These are phyloP conservation scores for Manduca sexta DNA, from an alignment of 1,140 invertebrate genomes.

Conservation along the genomic window DNA sequence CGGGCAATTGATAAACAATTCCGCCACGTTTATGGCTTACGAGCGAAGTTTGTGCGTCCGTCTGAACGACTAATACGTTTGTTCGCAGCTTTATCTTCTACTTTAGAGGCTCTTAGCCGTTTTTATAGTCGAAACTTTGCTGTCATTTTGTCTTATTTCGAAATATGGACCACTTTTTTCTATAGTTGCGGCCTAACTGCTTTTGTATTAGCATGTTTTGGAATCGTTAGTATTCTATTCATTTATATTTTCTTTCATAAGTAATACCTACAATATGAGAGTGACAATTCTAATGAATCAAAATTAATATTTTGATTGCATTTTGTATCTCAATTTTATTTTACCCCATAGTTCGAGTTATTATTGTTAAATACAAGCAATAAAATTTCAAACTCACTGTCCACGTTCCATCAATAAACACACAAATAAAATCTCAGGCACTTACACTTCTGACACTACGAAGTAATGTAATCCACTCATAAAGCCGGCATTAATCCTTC, in stretches of 20 bases:
- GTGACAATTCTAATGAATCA: too few relatives aligned
- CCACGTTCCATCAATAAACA: background rate
- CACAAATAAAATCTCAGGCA: conserved; percentile 47
- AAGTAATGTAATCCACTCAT: conserved; percentile 69
- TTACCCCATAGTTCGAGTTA: too few relatives aligned
- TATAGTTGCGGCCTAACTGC: background rate
- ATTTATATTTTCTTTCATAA: too few relatives aligned
- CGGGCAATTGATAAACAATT: conserved; percentile 32
- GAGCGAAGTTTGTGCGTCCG: conserved; percentile 26
- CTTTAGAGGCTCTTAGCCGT: conserved; percentile 44
- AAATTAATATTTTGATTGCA: too few relatives aligned
- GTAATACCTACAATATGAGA: too few relatives aligned
- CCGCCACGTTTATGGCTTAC: conserved; percentile 32
- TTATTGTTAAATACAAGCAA: too few relatives aligned
- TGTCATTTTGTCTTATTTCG: conserved; percentile 30
- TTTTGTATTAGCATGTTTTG: background rate
- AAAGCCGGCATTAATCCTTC: conserved; percentile 67
- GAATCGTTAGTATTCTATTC: too few relatives aligned
- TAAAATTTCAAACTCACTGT: too few relatives aligned
- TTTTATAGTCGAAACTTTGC: conserved; percentile 53
- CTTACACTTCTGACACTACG: conserved; percentile 33
- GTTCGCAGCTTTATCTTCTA: conserved; percentile 38
- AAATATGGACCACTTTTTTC: conserved; percentile 1
- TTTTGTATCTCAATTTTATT: too few relatives aligned
- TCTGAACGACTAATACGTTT: conserved; percentile 36